Conservation (phyloP, 2,888 invertebrate species). For the Scaptomyza reducta region DNA sequence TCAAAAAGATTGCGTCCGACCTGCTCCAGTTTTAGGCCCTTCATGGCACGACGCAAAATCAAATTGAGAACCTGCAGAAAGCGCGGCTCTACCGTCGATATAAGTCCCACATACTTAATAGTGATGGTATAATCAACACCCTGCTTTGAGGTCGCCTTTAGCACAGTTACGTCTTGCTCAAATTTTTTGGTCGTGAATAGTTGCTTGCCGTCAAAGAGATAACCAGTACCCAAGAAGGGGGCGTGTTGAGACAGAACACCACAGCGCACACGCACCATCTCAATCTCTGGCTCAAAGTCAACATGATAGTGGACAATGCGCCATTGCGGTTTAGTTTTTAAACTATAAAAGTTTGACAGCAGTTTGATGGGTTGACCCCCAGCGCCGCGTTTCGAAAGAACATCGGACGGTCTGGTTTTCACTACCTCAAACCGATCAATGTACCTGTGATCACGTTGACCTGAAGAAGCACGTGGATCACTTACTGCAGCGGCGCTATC, state of each 20-base stretch:
- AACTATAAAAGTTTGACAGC: conserved; percentile 88
- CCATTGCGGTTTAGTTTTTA: conserved; percentile 89
- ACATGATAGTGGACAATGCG: conserved; percentile 90
- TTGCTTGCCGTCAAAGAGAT: conserved; percentile 91
- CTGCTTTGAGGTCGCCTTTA: conserved; percentile 86
- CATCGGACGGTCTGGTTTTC: conserved; percentile 76
- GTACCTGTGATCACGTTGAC: conserved; percentile 36
- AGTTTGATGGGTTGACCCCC: conserved; percentile 86
- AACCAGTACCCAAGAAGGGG: conserved; percentile 86
- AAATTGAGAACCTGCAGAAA: conserved; percentile 92
- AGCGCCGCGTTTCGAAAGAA: conserved; percentile 84
- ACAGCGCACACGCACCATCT: conserved; percentile 87
- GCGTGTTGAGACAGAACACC: conserved; percentile 87
- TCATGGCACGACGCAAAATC: conserved; percentile 87
- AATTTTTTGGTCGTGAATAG: conserved; percentile 87
- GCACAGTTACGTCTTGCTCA: conserved; percentile 85
- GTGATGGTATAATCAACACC: conserved; percentile 86
- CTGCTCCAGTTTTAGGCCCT: conserved; percentile 87
- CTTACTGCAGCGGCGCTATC: not conserved
- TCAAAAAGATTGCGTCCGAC: conserved; percentile 91
- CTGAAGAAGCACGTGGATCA: not conserved
- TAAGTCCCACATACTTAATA: conserved; percentile 87
- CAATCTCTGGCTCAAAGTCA: conserved; percentile 89
- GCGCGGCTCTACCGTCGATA: conserved; percentile 88
- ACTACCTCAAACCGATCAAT: conserved; percentile 71